Evolutionary conservation across 2,113 vertebrate species (phyloP).

Genomic region (Corvus hawaiiensis): DNA sequence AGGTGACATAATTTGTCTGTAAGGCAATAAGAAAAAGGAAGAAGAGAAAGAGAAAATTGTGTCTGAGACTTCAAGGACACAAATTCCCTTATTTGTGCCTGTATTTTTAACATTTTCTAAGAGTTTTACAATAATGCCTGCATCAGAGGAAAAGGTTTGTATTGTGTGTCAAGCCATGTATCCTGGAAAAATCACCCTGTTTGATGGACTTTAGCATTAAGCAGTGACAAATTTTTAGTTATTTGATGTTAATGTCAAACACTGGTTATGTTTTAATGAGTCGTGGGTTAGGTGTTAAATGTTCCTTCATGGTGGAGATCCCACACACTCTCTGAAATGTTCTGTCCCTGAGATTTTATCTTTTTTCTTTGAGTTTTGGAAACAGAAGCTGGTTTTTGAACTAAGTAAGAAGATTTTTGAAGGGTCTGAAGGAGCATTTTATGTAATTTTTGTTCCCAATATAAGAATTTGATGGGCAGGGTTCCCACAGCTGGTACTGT

Average conservation of each 20-base stretch:
- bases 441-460: neutral
- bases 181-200: neutral
- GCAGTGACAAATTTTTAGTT: neutral
- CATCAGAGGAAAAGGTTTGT: neutral
- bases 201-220: neutral
- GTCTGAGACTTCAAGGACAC: neutral
- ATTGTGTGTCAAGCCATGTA: neutral
- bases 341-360: neutral
- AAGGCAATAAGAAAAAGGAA: neutral
- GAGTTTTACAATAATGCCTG: neutral
- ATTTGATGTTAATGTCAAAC: neutral
- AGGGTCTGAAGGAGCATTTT: neutral
- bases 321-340: neutral
- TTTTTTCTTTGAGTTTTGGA: neutral
- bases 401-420: neutral
- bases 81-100: neutral
- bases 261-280: neutral
- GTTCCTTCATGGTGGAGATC: neutral
- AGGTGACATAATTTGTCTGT: neutral
- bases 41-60: neutral
- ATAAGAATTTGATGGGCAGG: neutral
- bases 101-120: neutral
- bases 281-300: neutral
- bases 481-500: neutral
- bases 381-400: neutral